These are phyloP conservation scores for Gadus macrocephalus DNA, from an alignment of 2,113 vertebrate species.

Conservation along the genomic window DNA sequence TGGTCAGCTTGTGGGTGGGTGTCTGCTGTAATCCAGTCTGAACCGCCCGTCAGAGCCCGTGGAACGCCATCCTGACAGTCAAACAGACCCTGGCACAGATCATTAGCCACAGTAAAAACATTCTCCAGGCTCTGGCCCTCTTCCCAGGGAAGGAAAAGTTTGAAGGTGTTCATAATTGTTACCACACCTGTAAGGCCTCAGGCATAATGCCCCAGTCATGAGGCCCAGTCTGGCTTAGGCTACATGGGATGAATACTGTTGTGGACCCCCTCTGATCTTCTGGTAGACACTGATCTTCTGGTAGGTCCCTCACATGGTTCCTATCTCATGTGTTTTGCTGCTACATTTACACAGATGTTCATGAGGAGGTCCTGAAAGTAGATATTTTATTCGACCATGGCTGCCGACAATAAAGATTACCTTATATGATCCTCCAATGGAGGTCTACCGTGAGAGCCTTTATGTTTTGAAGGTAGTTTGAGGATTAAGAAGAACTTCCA, in stretches of 20 bases:
- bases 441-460: no score
- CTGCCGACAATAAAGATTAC: conserved; percentile 7
- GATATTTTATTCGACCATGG: not conserved
- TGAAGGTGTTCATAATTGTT: conserved; percentile 72
- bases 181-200: conserved; percentile 70
- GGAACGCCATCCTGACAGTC: conserved; percentile 38
- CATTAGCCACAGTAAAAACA: conserved; percentile 62
- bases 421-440: no score
- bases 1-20: not conserved
- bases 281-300: conserved; percentile 17
- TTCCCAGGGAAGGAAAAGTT: conserved; percentile 65
- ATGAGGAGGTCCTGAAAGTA: conserved; percentile 15
- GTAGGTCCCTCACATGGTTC: conserved; percentile 58
- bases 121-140: conserved; percentile 56
- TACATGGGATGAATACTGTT: conserved; percentile 23
- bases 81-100: conserved; percentile 41
- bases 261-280: conserved; percentile 45
- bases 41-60: conserved; percentile 1
- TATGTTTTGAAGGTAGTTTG: no score
- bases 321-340: conserved; percentile 54
- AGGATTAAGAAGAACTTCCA: no score
- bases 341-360: conserved; percentile 19
- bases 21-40: conserved; percentile 14
- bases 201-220: conserved; percentile 40
- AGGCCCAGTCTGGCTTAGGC: conserved; percentile 39